Base-by-base conservation (phyloP, 2,888 invertebrate species). In the Melanostoma mellinum region DNA sequence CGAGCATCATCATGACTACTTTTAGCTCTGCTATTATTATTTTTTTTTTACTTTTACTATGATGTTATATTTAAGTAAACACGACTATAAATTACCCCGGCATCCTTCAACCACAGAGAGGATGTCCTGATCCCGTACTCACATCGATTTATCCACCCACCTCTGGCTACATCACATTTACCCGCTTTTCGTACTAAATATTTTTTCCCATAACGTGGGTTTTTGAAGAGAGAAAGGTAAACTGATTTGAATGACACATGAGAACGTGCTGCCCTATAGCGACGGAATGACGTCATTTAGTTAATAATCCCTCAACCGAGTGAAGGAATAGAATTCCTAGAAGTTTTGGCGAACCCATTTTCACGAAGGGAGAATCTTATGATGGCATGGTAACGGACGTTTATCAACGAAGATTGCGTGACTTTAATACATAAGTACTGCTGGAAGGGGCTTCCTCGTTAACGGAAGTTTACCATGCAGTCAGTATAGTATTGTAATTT, bases 41-140 rank as follows among this genome's bases (percentile, higher is more conserved):
- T 61, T 50, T 52, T 60, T 52, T 46, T 72, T 53, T 72, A 67
- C 52, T 68, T n/a, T 50, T 38, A 38, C 72, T 50, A 36, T 77
- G 67, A 61, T 65, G 73, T 69, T 73, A 84, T 78, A 58, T 78
- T 84, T 74, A 74, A 78, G 78, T 74, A 78, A 84, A 84, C 63
- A 84, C 58, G 69, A 76, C 71, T 75, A 67, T 80, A 75, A 80
- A 80, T 80, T 80, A 75, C 69, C 53, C 58, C 42, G 3, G 53
- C 55, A 63, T 50, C 61, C 48, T 61, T 56, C 38, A 40, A 42
- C 42, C 36, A 30, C 50, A 56, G 56, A 30, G 33, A 50, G 63
- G 63, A 50, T 50, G 63, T 63, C 63, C 63, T 63, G 63, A 50
- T 63, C 38, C 38, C 20, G 20, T 50, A 63, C 38, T 38, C 30